Evolutionary conservation across 2,888 invertebrate genomes (phyloP).

Genomic region (Lithophane ornitopus): DNA sequence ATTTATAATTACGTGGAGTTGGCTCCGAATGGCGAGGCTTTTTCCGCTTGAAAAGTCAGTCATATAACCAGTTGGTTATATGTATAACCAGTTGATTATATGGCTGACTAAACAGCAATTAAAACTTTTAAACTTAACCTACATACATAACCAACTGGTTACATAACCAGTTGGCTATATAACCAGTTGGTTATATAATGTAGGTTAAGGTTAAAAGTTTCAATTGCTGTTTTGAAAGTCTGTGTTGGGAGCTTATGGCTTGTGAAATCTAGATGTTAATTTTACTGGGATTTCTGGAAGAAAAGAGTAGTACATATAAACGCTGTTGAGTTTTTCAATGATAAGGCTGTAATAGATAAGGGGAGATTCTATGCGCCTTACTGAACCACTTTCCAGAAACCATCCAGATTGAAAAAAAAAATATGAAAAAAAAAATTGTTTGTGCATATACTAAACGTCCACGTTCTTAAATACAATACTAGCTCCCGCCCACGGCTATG

Average conservation of each 20-base stretch:
- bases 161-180: constrained; percentile 4
- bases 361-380: too few relatives aligned
- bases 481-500: too few relatives aligned
- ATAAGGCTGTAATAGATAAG: too few relatives aligned
- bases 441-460: not conserved
- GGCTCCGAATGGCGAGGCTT: constrained; percentile 23
- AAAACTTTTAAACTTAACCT: too few relatives aligned
- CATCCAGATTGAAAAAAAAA: not conserved
- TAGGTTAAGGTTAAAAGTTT: constrained; percentile 5
- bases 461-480: too few relatives aligned
- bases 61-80: constrained; percentile 4
- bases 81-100: not conserved
- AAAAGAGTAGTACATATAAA: not conserved
- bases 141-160: too few relatives aligned
- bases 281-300: not conserved
- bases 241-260: not conserved
- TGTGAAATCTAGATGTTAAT: not conserved
- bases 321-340: not conserved
- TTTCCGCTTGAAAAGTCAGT: constrained; percentile 26
- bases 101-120: too few relatives aligned
- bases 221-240: constrained; percentile 20
- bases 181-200: not conserved
- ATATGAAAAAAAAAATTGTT: not conserved
- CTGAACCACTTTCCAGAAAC: not conserved
- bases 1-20: constrained; percentile 66